Conservation (phyloP, 2,888 invertebrate genomes). For the Formica aserva region DNA sequence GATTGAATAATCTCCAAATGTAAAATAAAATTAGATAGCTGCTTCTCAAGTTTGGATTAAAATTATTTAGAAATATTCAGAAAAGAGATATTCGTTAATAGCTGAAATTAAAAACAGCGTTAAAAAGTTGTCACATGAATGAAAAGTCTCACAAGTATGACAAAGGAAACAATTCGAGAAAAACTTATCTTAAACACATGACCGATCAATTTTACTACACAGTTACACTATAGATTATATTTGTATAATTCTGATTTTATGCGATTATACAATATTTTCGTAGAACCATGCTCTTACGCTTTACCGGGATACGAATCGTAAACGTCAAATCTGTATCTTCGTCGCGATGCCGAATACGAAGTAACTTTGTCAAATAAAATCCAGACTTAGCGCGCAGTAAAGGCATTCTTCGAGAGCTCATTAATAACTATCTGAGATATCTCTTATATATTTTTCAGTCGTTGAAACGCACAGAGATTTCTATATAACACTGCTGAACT, state of each 20-base stretch:
- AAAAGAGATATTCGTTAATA: neutral
- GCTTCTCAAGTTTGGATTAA: neutral
- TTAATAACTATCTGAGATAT: slow-evolving; percentile 73
- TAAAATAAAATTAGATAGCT: slow-evolving; percentile 12
- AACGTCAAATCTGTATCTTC: slow-evolving; percentile 16
- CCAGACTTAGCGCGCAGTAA: slow-evolving; percentile 48
- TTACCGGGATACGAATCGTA: slow-evolving; percentile 16
- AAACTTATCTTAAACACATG: slow-evolving; percentile 34
- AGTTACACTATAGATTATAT: slow-evolving; percentile 49
- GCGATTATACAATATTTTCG: slow-evolving; percentile 47
- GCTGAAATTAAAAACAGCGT: neutral
- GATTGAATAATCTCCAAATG: slow-evolving; percentile 4
- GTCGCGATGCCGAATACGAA: slow-evolving; percentile 4
- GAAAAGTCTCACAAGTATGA: slow-evolving; percentile 1
- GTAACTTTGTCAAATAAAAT: slow-evolving; percentile 19
- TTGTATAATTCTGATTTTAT: slow-evolving; percentile 50
- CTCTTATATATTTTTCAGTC: slow-evolving; percentile 75
- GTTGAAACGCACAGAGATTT: slow-evolving; percentile 61
- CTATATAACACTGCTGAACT: slow-evolving; percentile 51
- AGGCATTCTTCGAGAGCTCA: slow-evolving; percentile 63
- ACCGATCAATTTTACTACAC: slow-evolving; percentile 50
- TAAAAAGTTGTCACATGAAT: slow-evolving; percentile 6
- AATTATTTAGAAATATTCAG: neutral
- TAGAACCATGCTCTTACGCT: slow-evolving; percentile 42
- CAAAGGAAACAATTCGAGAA: slow-evolving; percentile 27